Base-by-base conservation (phyloP, 2,797 vertebrate species). In the Silurus aristotelis region DNA sequence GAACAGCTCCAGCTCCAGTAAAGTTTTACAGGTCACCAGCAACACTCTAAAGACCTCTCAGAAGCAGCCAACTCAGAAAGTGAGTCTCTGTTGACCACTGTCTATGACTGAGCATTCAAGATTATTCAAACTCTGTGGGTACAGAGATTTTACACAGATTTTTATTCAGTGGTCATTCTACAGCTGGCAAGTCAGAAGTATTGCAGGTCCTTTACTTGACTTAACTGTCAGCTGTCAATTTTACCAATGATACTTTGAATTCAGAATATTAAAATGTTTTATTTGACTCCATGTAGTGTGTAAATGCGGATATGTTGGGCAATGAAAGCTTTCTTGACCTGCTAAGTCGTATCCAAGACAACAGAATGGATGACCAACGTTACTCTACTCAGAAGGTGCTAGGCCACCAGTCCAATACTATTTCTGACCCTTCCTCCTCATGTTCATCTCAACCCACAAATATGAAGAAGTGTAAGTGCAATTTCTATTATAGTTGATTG, bases 301-400 rank as follows among this genome's bases (percentile, higher is more conserved):
- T 89, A 80, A 96, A 93, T 87, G 93, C 93, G 0, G 97, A 98
- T 73, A 89, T 93, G 68, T 80, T 96, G 61, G 97, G 97, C 86
- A 97, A 99, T 0, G 97, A 99, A 89, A 97, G 96, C 14, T 99
- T 99, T 94, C 98, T 99, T 90, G 98, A 99, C 90, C 94, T 99
- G 80, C 93, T 99, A 85, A 98, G 97, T 88, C 95, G 97, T 67
- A 99, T 99, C 93, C 98, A 99, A 92, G 99, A 97, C 93, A 99
- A 96, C 91, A 96, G 98, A 78, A 99, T 99, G 98, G 98, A 99
- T 17, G 98, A 99, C 90, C 98, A 99, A 88, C 95, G 98, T 81
- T 99, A 96, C 85, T 95, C 93, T 78, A 93, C 99, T 82, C 93
- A 94, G 80, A 95, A 96, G 38, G 94, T 94, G 78, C 94, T 94